Percentiles rank a stretch among this genome's conserved stretches.
Conservation (phyloP, 2,888 invertebrate genomes). For the Melinaea marsaeus region DNA sequence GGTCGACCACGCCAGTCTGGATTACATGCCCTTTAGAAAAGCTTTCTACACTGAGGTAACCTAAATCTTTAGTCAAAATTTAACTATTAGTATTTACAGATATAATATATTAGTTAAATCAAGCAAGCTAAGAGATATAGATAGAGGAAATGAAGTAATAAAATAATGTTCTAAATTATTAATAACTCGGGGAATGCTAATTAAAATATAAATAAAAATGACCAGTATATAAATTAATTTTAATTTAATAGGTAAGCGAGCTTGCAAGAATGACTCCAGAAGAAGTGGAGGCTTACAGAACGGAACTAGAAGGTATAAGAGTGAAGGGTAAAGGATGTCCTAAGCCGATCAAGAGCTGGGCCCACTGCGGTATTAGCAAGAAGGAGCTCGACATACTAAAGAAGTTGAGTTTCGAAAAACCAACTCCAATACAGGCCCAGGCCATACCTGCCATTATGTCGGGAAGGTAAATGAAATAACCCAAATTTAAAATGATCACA, state of each 20-base stretch:
- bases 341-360: conserved; percentile 97
- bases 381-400: conserved; percentile 95
- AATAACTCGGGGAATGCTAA: too few species aligned
- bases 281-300: conserved; percentile 90
- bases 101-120: too few species aligned
- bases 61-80: background rate
- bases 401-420: conserved; percentile 94
- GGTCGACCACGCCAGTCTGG: conserved; percentile 92
- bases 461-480: conserved; percentile 77
- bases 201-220: background rate
- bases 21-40: conserved; percentile 94
- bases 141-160: background rate
- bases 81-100: too few species aligned
- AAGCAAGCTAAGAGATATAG: background rate
- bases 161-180: too few species aligned
- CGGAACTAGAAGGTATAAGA: conserved; percentile 95
- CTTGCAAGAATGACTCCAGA: conserved; percentile 93
- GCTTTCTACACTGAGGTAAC: conserved; percentile 96
- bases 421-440: conserved; percentile 99
- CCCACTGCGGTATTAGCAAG: conserved; percentile 98
- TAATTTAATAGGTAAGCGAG: conserved; percentile 89
- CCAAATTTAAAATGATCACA: too few species aligned
- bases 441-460: conserved; percentile 98
- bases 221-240: background rate
- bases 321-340: conserved; percentile 98